Evolutionary conservation across 2,888 invertebrate genomes (phyloP), one percentile per base, ranked within the genome.

Genomic region (Nephrotoma guestfalica): DNA sequence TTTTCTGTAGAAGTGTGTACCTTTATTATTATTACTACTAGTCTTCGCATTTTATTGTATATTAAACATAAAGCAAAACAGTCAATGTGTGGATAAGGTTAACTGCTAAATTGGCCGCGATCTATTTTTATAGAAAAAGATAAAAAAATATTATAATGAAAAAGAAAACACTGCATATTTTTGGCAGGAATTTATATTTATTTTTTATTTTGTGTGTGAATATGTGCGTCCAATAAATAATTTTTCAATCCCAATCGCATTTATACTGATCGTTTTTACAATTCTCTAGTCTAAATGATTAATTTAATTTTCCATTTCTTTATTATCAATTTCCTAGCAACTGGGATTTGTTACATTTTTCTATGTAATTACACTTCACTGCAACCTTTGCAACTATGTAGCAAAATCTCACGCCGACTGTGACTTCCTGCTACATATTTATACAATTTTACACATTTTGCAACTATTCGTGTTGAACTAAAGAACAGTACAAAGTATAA

Each of bases 41-140:
- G 15, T 51, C 15, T 51, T 51, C 51, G 51, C 51, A 15, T 51
- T 51, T 51, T 51, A 51, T 51, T 51, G 15, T 51, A 51, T 51
- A 51, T 51, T 51, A 51, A 51, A 51, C 51, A 51, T 51, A 51
- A 51, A 51, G 51, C 51, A 83, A 83, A 83, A 83, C 9, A 40
- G 13, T 83, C 83, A 83, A 83, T 83, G 83, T 83, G 83, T 83
- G 40, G 83, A 83, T 83, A 41, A 83, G 83, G 83, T 83, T 83
- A 83, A 83, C 83, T 83, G 83, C 83, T 83, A 83, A 83, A 83
- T 83, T 83, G 83, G 83, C 83, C 83, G 41, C 83, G 83, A 83
- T 83, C 83, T 83, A 83, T 83, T 83, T 83, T 83, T 83, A 83
- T 83, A 40, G n/a, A 47, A 83, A 83, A 83, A 71, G 5, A 71